A percentile compares a stretch with the other conserved stretches of the same genome.
Conservation (phyloP, 2,797 vertebrate species). For the Alca torda region DNA sequence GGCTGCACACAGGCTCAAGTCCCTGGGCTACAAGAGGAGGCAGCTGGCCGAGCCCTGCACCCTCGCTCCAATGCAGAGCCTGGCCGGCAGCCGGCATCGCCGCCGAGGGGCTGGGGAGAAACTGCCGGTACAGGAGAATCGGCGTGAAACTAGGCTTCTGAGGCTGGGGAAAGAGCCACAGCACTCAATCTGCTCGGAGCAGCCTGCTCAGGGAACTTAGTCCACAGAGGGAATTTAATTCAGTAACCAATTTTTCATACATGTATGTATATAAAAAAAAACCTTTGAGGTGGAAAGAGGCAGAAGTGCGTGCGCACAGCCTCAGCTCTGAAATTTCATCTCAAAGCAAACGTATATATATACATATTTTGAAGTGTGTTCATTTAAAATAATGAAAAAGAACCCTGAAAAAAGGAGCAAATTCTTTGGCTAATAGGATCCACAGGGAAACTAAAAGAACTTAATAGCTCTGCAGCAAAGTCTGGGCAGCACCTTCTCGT, state of each 20-base stretch:
- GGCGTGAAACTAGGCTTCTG: not conserved
- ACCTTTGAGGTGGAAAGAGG: not conserved
- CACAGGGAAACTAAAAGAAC: slow-evolving; percentile 44
- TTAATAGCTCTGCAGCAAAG: slow-evolving; percentile 11
- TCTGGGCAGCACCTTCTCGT: not conserved
- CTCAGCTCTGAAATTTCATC: not conserved
- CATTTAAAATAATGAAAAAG: slow-evolving; percentile 42
- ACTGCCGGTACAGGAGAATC: not conserved
- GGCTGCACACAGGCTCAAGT: not conserved
- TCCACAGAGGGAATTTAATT: not conserved
- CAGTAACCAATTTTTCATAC: not conserved
- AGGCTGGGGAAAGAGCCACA: not conserved
- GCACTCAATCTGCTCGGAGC: not conserved
- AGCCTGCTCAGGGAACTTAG: not conserved
- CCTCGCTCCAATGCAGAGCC: not conserved
- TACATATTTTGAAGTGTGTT: slow-evolving; percentile 11
- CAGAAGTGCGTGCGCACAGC: not conserved
- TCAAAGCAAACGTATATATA: not conserved
- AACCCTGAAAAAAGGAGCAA: slow-evolving; percentile 1
- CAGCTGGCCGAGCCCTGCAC: not conserved
- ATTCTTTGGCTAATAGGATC: slow-evolving; percentile 61
- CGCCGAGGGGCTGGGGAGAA: not conserved
- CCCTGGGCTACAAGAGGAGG: not conserved
- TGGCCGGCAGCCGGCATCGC: not conserved
- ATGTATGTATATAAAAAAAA: not conserved